Evolutionary conservation across 2,888 invertebrate genomes (phyloP), one percentile per base, ranked within the genome.

Genomic region (Cephus rjabovi): DNA sequence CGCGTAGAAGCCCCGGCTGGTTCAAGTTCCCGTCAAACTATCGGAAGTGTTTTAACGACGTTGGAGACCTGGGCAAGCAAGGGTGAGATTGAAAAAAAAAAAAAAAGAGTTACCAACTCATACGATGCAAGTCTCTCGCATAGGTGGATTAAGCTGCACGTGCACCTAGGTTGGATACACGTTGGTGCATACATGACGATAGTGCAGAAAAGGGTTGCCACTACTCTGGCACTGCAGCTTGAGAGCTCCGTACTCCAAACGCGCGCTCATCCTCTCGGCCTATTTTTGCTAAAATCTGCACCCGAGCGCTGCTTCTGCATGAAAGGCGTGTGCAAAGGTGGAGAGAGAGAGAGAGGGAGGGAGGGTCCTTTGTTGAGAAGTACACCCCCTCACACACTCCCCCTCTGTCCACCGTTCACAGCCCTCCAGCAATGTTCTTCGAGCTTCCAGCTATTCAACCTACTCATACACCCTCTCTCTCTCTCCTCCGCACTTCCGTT

Each of bases 251-350:
- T 77, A 69, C 69, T 34, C 56, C 6, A 56, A 56, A 56, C 23
- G 23, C 56, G 56, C 56, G 56, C 56, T 56, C 56, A 37, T 71
- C 69, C 73, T 73, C 69, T 76, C 84, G 85, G 83, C 86, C 87
- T 87, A 87, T 87, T 87, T 87, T 85, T 80, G 75, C 78, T 82
- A 83, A 85, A 85, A 84, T 83, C 79, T 81, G 81, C 81, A 79
- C 73, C 69, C 75, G 81, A 56, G 68, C 68, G 40, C 79, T 75
- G 75, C 73, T 75, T 75, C 74, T 69, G 79, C 74, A 77, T 83
- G 77, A 82, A 84, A 84, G 81, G 79, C 79, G 75, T 75, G 77
- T 76, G 79, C 78, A 75, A 76, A 68, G 73, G 56, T 34, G 69
- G 73, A 73, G 77, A 76, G 69, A 80, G 40, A 15, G 4, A n/a